Evolutionary conservation across 2,797 vertebrate species (phyloP).

Genomic region (Sparus aurata): DNA sequence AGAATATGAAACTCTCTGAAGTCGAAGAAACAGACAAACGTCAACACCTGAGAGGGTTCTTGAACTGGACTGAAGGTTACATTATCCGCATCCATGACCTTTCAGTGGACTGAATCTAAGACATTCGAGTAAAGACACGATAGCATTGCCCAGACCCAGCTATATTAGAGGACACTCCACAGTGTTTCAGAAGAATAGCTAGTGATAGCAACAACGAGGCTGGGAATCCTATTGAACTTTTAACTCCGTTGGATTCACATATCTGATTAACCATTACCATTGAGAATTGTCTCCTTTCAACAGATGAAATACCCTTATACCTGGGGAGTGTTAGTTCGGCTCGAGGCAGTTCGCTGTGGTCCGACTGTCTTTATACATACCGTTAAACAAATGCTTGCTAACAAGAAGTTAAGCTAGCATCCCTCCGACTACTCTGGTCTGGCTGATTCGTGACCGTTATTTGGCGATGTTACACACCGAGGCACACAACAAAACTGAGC

Average conservation of each 20-base stretch:
- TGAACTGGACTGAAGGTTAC: not conserved
- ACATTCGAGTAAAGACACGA: not conserved
- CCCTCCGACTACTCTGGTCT: conserved; percentile 17
- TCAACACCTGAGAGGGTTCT: not conserved
- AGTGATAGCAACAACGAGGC: not conserved
- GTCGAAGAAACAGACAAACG: not conserved
- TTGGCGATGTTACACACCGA: conserved; percentile 6
- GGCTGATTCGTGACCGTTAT: conserved; percentile 78
- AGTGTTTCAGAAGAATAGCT: not conserved
- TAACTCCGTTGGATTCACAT: not conserved
- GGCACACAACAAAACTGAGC: accelerated
- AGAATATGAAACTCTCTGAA: not conserved
- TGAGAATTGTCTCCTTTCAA: too few species aligned
- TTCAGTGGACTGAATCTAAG: not conserved
- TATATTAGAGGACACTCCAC: not conserved
- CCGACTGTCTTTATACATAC: not conserved
- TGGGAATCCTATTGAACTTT: conserved; percentile 41
- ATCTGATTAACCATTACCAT: not conserved
- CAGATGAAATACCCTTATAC: not conserved
- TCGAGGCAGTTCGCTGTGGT: accelerated
- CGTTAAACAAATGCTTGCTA: conserved; percentile 65
- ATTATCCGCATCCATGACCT: accelerated
- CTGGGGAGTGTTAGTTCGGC: not conserved
- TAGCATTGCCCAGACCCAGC: too few species aligned
- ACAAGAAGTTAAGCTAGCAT: conserved; percentile 76